A percentile compares a stretch with the other conserved stretches of the same genome.
Conservation (phyloP, 1,140 invertebrate genomes). For the Zaprionus lachaisei region DNA sequence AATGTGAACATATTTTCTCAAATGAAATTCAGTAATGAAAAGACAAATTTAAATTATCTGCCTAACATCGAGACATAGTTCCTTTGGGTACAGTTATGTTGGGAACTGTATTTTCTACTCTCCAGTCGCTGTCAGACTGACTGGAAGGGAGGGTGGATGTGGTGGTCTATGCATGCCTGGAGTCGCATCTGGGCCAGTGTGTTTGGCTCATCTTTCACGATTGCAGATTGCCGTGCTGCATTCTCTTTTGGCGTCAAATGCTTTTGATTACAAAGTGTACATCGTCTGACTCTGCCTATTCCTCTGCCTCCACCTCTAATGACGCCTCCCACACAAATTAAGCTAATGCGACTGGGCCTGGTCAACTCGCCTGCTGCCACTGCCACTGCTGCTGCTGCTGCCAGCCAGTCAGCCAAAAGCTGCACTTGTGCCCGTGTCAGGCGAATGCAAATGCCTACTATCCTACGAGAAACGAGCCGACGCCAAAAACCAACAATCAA, state of each 20-base stretch:
- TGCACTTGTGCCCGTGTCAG: slow-evolving; percentile 74
- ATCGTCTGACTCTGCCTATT: slow-evolving; percentile 36
- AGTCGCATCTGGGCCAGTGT: slow-evolving; percentile 22
- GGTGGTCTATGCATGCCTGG: not conserved
- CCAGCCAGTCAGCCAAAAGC: slow-evolving; percentile 23
- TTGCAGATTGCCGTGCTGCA: slow-evolving; percentile 50
- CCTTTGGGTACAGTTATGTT: slow-evolving; percentile 1
- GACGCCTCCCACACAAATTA: slow-evolving; percentile 75
- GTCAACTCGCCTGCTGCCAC: slow-evolving; percentile 26
- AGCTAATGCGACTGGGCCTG: slow-evolving; percentile 66
- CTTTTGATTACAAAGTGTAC: slow-evolving; percentile 58
- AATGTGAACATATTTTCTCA: not conserved
- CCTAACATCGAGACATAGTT: not conserved
- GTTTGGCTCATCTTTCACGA: slow-evolving; percentile 53
- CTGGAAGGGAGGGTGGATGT: not conserved
- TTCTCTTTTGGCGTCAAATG: slow-evolving; percentile 58
- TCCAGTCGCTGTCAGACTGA: not conserved
- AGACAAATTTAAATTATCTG: not conserved
- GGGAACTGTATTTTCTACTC: not conserved
- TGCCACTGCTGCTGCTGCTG: not conserved
- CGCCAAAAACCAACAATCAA: slow-evolving; percentile 73
- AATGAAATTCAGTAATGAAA: not conserved
- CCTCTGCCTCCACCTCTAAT: slow-evolving; percentile 53
- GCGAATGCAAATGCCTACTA: slow-evolving; percentile 54
- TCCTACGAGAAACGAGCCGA: slow-evolving; percentile 69